Conservation (phyloP, 2,888 invertebrate genomes). For the Oscheius sp. region DNA sequence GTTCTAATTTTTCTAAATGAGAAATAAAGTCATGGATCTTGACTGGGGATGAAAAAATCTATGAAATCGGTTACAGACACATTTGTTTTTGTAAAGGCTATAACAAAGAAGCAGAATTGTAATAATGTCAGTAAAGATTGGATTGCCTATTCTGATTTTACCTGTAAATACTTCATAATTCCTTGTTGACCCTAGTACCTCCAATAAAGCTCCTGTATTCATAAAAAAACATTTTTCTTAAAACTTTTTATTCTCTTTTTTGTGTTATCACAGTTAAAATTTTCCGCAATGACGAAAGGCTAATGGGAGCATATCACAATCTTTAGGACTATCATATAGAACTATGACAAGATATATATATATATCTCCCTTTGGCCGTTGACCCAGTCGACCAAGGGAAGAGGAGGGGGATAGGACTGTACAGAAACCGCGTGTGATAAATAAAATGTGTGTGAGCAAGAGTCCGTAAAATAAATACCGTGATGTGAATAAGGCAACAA, state of each 20-base stretch:
- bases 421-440: slow-evolving; percentile 14
- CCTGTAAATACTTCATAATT: too few relatives aligned
- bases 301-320: slow-evolving; percentile 24
- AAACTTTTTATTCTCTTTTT: slow-evolving; percentile 22
- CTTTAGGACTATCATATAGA: neutral
- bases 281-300: slow-evolving; percentile 7
- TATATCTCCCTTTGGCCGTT: neutral
- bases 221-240: neutral
- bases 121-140: too few relatives aligned
- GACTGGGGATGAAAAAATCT: too few relatives aligned
- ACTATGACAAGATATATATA: slow-evolving; percentile 3
- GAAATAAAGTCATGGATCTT: too few relatives aligned
- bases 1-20: too few relatives aligned
- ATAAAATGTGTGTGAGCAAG: slow-evolving; percentile 23
- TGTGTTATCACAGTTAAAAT: slow-evolving; percentile 17
- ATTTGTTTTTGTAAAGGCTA: too few relatives aligned
- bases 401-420: slow-evolving; percentile 19
- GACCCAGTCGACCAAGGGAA: neutral
- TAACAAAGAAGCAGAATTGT: too few relatives aligned
- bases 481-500: slow-evolving; percentile 11
- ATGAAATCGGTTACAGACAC: too few relatives aligned
- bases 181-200: too few relatives aligned
- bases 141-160: too few relatives aligned
- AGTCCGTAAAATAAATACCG: slow-evolving; percentile 24
- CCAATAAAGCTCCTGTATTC: too few relatives aligned